Evolutionary conservation across 2,797 vertebrate species (phyloP).

Genomic region (Sebastes taczanowskii): DNA sequence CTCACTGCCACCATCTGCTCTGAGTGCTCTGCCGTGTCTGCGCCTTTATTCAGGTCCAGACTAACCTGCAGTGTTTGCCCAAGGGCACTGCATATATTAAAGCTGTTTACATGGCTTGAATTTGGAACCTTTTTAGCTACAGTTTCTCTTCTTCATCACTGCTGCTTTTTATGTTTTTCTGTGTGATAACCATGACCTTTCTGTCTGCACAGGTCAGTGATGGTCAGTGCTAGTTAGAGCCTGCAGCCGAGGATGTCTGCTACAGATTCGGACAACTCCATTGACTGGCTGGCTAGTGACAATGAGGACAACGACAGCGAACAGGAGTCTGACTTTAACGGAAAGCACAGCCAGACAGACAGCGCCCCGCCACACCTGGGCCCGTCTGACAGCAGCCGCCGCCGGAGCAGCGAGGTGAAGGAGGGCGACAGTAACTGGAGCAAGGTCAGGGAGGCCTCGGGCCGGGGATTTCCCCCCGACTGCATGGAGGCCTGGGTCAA

Average conservation of each 20-base stretch:
- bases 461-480: slow-evolving; percentile 60
- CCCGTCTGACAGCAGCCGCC: slow-evolving; percentile 47
- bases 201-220: slow-evolving; percentile 79
- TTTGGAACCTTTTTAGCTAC: not conserved
- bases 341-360: slow-evolving; percentile 45
- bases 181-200: not conserved
- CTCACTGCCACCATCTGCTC: slow-evolving; percentile 60
- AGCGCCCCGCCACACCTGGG: slow-evolving; percentile 43
- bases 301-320: slow-evolving; percentile 81
- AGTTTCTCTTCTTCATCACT: not conserved
- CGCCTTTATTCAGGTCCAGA: slow-evolving; percentile 24
- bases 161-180: not conserved
- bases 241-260: slow-evolving; percentile 84
- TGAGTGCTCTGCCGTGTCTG: not conserved
- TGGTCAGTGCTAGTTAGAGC: slow-evolving; percentile 80
- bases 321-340: slow-evolving; percentile 64
- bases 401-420: slow-evolving; percentile 38
- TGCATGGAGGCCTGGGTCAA: slow-evolving; percentile 49
- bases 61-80: not conserved
- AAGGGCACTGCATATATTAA: slow-evolving; percentile 2
- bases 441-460: slow-evolving; percentile 52
- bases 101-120: not conserved
- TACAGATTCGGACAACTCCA: slow-evolving; percentile 86
- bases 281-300: slow-evolving; percentile 86
- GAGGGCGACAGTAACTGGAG: slow-evolving; percentile 45